Evolutionary conservation across 2,888 invertebrate genomes (phyloP).

Genomic region (Leptinotarsa juncta): DNA sequence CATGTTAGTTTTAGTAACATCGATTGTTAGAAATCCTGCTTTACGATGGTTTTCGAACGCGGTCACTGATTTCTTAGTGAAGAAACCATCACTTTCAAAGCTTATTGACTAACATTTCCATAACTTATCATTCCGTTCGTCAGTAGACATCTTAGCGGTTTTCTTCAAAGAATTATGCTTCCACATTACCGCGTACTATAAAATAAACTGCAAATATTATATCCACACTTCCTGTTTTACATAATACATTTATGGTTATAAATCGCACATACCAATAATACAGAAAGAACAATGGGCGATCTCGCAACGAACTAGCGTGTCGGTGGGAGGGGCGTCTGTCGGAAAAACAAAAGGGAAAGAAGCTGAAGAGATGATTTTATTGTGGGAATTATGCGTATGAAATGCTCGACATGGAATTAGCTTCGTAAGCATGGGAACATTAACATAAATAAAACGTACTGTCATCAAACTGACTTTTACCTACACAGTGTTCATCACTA

Average conservation of each 20-base stretch:
- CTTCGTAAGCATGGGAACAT: slow-evolving; percentile 45
- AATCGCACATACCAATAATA: slow-evolving; percentile 7
- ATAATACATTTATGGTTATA: slow-evolving; percentile 16
- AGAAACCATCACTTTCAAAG: background rate
- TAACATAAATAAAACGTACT: slow-evolving; percentile 45
- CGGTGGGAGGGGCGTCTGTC: slow-evolving; percentile 1
- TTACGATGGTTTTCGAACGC: too few relatives aligned
- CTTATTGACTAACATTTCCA: background rate
- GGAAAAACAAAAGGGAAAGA: background rate
- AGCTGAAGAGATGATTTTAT: slow-evolving; percentile 3
- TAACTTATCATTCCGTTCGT: background rate
- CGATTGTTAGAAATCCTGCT: too few relatives aligned
- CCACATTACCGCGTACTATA: slow-evolving; percentile 25
- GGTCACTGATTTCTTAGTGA: too few relatives aligned
- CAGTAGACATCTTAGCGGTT: slow-evolving; percentile 23
- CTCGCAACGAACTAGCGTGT: background rate
- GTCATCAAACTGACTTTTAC: slow-evolving; percentile 26
- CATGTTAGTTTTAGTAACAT: too few relatives aligned
- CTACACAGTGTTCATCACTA: slow-evolving; percentile 30
- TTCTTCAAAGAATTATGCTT: slow-evolving; percentile 30
- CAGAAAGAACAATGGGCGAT: slow-evolving; percentile 16
- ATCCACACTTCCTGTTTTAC: slow-evolving; percentile 33
- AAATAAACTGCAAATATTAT: slow-evolving; percentile 32
- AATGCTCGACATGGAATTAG: slow-evolving; percentile 48
- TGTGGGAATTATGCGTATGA: slow-evolving; percentile 31